Conservation (phyloP, 2,797 vertebrate species). For the Petrocephalus schoutedeni region DNA sequence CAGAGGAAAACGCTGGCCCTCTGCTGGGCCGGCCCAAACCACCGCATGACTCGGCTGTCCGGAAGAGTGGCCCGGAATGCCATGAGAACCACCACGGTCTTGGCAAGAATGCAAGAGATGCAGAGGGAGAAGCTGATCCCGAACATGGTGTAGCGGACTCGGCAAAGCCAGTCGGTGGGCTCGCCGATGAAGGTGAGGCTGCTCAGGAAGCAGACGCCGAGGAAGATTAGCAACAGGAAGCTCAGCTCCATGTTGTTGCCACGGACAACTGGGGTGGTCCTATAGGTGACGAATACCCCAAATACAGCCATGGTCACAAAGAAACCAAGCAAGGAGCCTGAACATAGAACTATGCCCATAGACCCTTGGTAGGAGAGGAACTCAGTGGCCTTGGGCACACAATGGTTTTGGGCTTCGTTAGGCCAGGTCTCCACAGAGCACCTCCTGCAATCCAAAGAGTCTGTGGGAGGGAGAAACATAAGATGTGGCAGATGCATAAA, state of each 20-base stretch:
- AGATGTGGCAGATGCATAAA: neutral
- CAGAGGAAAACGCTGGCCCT: constrained; percentile 53
- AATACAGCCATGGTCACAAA: constrained; percentile 44
- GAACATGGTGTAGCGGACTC: constrained; percentile 57
- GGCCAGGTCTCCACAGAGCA: constrained; percentile 56
- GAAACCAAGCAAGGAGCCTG: constrained; percentile 48
- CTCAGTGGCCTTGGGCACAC: constrained; percentile 51
- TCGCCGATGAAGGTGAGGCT: constrained; percentile 58
- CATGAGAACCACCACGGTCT: constrained; percentile 60
- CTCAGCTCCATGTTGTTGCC: constrained; percentile 67
- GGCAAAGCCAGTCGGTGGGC: constrained; percentile 59
- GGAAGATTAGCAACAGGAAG: constrained; percentile 56
- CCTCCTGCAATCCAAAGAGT: constrained; percentile 54
- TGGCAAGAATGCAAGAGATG: constrained; percentile 64
- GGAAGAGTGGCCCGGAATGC: constrained; percentile 59
- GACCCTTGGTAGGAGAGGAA: constrained; percentile 57
- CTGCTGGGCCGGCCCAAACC: constrained; percentile 59
- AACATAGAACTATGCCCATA: constrained; percentile 53
- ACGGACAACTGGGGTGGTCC: constrained; percentile 56
- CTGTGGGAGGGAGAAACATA: constrained; percentile 35
- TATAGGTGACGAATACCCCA: constrained; percentile 46
- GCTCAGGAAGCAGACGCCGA: constrained; percentile 59
- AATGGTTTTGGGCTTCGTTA: constrained; percentile 47
- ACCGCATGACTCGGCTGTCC: constrained; percentile 53
- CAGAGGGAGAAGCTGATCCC: constrained; percentile 64